Conservation (phyloP, 2,113 vertebrate species). For the Cercopithecus mona region DNA sequence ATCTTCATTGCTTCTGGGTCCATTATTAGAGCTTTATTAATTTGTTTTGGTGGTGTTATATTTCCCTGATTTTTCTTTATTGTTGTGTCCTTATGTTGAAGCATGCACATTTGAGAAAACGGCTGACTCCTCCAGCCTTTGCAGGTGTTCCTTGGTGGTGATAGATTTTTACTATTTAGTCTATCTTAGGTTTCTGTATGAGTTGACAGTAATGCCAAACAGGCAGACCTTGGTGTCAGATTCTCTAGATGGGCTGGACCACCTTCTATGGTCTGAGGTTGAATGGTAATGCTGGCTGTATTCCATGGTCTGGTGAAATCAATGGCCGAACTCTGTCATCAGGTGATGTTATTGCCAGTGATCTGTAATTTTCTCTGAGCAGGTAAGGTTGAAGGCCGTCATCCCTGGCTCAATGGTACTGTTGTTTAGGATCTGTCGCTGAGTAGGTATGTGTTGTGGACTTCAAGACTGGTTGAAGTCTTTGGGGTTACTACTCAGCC, state of each 20-base stretch:
- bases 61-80: background rate
- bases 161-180: background rate
- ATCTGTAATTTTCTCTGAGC: background rate
- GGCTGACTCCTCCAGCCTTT: background rate
- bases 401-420: background rate
- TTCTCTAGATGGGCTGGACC: background rate
- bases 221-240: background rate
- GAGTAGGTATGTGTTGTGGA: background rate
- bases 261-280: background rate
- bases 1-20: background rate
- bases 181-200: background rate
- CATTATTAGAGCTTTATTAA: background rate
- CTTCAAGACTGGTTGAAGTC: background rate
- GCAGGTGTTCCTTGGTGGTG: background rate
- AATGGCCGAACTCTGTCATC: background rate
- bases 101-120: background rate
- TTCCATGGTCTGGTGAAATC: background rate
- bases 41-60: background rate
- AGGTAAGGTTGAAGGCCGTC: background rate
- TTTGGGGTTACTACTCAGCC: background rate
- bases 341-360: background rate
- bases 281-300: background rate
- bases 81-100: background rate
- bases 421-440: background rate
- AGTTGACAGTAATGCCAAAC: background rate